Percentiles rank a stretch among this genome's conserved stretches.
phyloP scores from a whole-genome alignment of 2,113 vertebrate genomes.

The Eubucco bourcierii region DNA sequence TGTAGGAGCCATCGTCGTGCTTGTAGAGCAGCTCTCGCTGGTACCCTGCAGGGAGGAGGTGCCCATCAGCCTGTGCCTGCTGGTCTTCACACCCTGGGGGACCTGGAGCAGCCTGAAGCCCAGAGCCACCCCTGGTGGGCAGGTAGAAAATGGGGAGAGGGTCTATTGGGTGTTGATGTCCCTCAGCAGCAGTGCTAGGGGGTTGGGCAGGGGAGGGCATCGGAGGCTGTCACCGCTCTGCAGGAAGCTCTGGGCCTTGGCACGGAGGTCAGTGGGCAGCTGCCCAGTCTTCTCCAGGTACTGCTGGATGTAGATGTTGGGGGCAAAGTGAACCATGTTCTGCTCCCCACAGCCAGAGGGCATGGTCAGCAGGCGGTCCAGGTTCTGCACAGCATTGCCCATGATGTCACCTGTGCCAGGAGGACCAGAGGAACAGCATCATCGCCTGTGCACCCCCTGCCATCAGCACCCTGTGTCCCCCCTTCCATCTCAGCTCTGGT shows the following conservation, averaged over 20 bases:
- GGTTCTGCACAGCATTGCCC: slow-evolving; percentile 77
- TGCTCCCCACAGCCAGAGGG: slow-evolving; percentile 80
- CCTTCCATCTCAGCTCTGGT: accelerated
- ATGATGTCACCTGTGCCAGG: slow-evolving; percentile 55
- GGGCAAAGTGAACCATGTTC: slow-evolving; percentile 84
- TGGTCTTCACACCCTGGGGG: too few relatives aligned
- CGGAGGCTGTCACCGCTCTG: slow-evolving; percentile 55
- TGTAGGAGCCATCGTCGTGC: slow-evolving; percentile 81
- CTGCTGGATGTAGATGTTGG: slow-evolving; percentile 84
- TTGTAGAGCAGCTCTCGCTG: slow-evolving; percentile 83
- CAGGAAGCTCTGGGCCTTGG: slow-evolving; percentile 64
- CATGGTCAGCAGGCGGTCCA: slow-evolving; percentile 76
- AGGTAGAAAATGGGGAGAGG: neutral
- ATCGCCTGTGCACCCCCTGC: neutral
- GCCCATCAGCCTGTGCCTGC: accelerated
- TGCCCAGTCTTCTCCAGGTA: slow-evolving; percentile 77
- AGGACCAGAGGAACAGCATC: accelerated
- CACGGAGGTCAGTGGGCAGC: slow-evolving; percentile 62
- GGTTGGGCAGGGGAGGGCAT: neutral
- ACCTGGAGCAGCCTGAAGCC: neutral
- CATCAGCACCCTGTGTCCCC: neutral
- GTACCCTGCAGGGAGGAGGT: slow-evolving; percentile 67
- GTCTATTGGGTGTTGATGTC: neutral
- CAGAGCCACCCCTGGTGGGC: accelerated
- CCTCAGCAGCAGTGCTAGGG: neutral